Percentiles rank a stretch among this genome's conserved stretches.
phyloP scores from a whole-genome alignment of 30 jellyfish, hydroid and myxozoan genomes.

The Rhopilema esculentum region DNA sequence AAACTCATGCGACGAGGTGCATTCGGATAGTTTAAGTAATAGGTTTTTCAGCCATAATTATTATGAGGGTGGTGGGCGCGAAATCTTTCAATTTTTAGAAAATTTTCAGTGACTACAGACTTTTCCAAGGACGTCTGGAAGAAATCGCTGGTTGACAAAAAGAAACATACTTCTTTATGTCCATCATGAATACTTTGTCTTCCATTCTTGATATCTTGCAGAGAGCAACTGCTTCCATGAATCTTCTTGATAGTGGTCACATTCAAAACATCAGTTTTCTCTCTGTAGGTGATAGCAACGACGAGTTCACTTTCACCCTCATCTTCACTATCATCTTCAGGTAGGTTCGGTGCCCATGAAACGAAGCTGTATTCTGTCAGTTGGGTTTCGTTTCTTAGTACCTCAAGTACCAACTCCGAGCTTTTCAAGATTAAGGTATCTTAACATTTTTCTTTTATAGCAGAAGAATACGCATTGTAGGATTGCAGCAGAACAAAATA shows the following conservation, averaged over 20 bases:
- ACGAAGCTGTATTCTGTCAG: slow-evolving; percentile 61
- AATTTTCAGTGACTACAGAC: too few relatives aligned
- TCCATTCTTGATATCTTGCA: slow-evolving; percentile 61
- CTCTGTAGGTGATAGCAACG: slow-evolving; percentile 71
- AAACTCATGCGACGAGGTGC: too few relatives aligned
- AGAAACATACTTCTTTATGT: slow-evolving; percentile 85
- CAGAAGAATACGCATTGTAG: not conserved
- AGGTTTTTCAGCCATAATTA: too few relatives aligned
- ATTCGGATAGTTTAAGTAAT: too few relatives aligned
- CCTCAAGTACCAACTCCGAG: not conserved
- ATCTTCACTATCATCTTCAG: slow-evolving; percentile 49
- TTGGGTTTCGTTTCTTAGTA: slow-evolving; percentile 18
- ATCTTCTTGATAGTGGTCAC: slow-evolving; percentile 36
- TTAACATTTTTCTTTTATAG: not conserved
- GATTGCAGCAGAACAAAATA: not conserved
- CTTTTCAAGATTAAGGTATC: not conserved
- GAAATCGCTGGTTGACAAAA: too few relatives aligned
- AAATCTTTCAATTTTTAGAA: too few relatives aligned
- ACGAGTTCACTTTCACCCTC: slow-evolving; percentile 65
- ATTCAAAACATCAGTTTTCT: slow-evolving; percentile 66
- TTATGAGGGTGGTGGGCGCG: too few relatives aligned
- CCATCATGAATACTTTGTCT: slow-evolving; percentile 51
- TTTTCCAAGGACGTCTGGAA: too few relatives aligned
- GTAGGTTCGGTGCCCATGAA: slow-evolving; percentile 79
- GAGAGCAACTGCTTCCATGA: slow-evolving; percentile 14